A percentile compares a stretch with the other conserved stretches of the same genome.
These are phyloP conservation scores for Stomatorhinus ivindoensis DNA, from an alignment of 2,113 vertebrate species.

Conservation along the genomic window DNA sequence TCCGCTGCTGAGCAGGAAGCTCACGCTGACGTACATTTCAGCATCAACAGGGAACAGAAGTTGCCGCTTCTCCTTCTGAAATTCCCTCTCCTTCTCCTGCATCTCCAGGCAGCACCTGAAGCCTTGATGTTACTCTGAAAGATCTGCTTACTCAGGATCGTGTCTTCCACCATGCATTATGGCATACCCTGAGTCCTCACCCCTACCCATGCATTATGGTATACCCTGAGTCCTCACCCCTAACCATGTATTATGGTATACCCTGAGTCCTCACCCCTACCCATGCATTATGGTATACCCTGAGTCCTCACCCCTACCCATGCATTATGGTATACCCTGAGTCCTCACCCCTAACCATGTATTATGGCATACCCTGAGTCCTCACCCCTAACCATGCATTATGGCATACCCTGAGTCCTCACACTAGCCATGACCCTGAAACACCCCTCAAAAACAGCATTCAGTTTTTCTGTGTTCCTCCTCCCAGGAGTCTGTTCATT, in stretches of 20 bases:
- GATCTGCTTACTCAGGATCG: neutral
- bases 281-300: neutral
- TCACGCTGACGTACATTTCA: neutral
- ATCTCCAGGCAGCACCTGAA: neutral
- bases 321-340: neutral
- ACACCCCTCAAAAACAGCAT: neutral
- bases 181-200: neutral
- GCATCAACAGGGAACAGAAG: neutral
- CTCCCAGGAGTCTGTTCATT: neutral
- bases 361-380: neutral
- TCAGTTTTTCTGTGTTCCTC: neutral
- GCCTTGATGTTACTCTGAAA: neutral
- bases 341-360: neutral
- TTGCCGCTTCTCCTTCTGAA: neutral
- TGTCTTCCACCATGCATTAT: neutral
- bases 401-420: neutral
- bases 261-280: neutral
- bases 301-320: neutral
- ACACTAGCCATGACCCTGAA: neutral
- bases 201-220: neutral
- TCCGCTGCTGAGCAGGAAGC: neutral
- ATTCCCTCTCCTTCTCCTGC: neutral
- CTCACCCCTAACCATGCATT: neutral
- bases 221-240: neutral
- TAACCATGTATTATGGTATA: neutral